phyloP scores from a whole-genome alignment of 2,888 invertebrate species.

The Eurytoma californica region DNA sequence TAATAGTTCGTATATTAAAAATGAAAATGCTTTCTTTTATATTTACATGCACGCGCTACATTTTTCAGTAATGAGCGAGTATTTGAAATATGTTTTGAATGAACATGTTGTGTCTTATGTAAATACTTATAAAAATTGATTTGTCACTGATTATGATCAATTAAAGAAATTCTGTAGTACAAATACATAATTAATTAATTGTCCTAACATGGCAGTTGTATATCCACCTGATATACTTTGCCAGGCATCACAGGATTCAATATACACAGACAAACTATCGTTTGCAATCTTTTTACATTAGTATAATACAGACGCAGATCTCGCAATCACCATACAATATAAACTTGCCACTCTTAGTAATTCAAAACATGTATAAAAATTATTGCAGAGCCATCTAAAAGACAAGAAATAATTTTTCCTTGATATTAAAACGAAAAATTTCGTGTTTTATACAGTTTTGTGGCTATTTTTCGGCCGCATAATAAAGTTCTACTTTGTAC shows the following conservation, averaged over 20 bases:
- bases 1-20: conserved; percentile 15
- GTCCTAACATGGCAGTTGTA: conserved; percentile 37
- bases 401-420: conserved; percentile 46
- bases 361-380: conserved; percentile 42
- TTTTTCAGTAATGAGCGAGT: conserved; percentile 34
- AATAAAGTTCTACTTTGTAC: conserved; percentile 39
- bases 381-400: conserved; percentile 47
- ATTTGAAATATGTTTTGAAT: conserved; percentile 48
- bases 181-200: conserved; percentile 27
- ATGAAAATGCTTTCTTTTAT: conserved; percentile 25
- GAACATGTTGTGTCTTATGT: conserved; percentile 38
- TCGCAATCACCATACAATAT: conserved; percentile 45
- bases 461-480: background rate
- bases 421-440: conserved; percentile 26
- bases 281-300: conserved; percentile 55
- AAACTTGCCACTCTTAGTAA: conserved; percentile 43
- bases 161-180: conserved; percentile 29
- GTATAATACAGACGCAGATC: conserved; percentile 50
- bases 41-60: conserved; percentile 45
- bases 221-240: conserved; percentile 44
- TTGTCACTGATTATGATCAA: conserved; percentile 48
- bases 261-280: conserved; percentile 52
- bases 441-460: background rate
- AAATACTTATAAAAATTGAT: conserved; percentile 50
- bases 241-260: conserved; percentile 53